Conservation (phyloP, 2,113 vertebrate genomes). For the Ophthalmolycus amberensis region DNA sequence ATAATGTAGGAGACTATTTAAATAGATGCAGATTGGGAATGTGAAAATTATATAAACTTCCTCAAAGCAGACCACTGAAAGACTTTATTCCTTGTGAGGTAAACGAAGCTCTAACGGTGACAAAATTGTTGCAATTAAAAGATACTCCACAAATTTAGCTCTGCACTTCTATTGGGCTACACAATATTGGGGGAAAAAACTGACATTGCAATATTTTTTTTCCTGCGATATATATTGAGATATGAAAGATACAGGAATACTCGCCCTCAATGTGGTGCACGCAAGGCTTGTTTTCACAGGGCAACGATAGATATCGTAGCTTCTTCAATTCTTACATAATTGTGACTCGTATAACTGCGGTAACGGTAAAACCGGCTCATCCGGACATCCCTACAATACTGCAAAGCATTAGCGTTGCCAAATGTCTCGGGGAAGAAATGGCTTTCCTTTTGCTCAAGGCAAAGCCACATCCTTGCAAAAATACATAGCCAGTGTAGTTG, state of each 20-base stretch:
- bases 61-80: neutral
- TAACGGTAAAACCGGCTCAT: neutral
- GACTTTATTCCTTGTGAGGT: neutral
- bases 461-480: neutral
- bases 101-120: neutral
- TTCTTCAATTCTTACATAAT: neutral
- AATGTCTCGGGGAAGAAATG: neutral
- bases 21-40: constrained; percentile 1
- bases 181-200: neutral
- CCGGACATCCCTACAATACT: neutral
- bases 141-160: neutral
- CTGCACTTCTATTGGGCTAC: neutral
- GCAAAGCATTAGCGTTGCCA: neutral
- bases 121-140: neutral
- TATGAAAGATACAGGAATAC: neutral
- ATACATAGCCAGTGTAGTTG: neutral
- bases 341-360: too few relatives aligned
- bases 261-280: neutral
- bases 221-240: neutral
- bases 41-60: neutral
- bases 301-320: neutral
- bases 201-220: neutral
- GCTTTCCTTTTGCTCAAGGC: neutral
- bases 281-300: neutral
- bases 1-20: constrained; percentile 5